Conservation (phyloP, 2,113 vertebrate genomes). For the Promerops cafer region DNA sequence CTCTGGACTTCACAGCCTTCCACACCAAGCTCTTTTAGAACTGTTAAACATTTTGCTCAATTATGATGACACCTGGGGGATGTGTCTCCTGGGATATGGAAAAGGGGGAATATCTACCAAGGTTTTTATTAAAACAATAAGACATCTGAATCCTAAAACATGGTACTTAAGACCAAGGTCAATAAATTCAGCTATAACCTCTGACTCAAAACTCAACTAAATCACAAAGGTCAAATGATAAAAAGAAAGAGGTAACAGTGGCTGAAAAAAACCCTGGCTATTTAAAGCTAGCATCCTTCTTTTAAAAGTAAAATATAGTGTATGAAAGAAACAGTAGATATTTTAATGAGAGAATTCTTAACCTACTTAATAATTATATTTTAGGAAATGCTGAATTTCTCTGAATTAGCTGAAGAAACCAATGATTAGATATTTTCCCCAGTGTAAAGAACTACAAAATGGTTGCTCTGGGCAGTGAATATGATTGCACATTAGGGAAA, state of each 20-base stretch:
- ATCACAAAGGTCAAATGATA: background rate
- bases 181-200: background rate
- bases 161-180: background rate
- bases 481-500: background rate
- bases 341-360: background rate
- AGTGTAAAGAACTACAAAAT: slow-evolving; percentile 20
- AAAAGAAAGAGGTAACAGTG: background rate
- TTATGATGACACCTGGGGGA: background rate
- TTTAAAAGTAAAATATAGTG: background rate
- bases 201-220: background rate
- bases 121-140: background rate
- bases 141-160: background rate
- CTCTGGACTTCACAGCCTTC: background rate
- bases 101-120: background rate
- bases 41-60: accelerated
- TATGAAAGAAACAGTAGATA: background rate
- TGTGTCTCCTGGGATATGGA: background rate
- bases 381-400: background rate
- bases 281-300: background rate
- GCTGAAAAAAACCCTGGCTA: background rate
- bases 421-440: slow-evolving; percentile 26
- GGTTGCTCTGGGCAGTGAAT: slow-evolving; percentile 28
- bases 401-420: slow-evolving; percentile 19
- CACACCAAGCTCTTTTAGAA: background rate
- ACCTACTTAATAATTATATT: slow-evolving; percentile 11